Base-by-base conservation (phyloP, 2,113 vertebrate genomes). In the Percina caprodes region DNA sequence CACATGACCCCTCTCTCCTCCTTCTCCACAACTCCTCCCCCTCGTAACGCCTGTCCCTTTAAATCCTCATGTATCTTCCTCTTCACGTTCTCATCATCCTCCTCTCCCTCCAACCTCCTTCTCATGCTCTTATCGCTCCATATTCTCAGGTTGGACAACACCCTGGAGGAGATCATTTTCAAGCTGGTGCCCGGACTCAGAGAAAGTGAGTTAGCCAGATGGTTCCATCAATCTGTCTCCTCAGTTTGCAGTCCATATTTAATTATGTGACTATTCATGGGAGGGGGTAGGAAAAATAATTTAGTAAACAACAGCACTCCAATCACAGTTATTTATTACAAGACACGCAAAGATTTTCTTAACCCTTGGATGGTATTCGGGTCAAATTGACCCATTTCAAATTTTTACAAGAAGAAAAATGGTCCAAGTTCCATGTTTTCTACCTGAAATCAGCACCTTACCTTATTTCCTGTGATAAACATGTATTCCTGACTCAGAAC, bases 131-230 rank as follows among this genome's bases (percentile, higher is more conserved):
- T 35, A 39, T 30, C 58, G 54, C 24, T 66, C 67, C 45, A 2
- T 35, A 1, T 6, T 56, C 45, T 46, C 95, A 99, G 98, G 95
- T 91, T 98, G 95, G 98, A 99, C 95, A 99, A 99, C 92, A 99
- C 98, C 21, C 94, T 99, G 94, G 98, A 99, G 92, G 98, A 99
- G 95, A 99, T 99, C 90, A 99, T 99, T 94, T 99, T 99, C 96
- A 99, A 99, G 91, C 93, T 99, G 91, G 97, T 99, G 63, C 98
- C 98, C 72, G 98, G 97, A 90, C 96, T 99, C 69, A 93, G 97
- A 95, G 97, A 99, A 94, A 96, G 98, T 99, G 95, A 96, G 97
- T 97, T 89, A 35, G 3, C 66, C 66, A 58, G 82, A 81, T 49
- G 70, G 52, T 62, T 74, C 52, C 79, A 62, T 79, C 77, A 54